Evolutionary conservation across 1,140 invertebrate genomes (phyloP), one percentile per base, ranked within the genome.

Genomic region (Lepidurus packardi): DNA sequence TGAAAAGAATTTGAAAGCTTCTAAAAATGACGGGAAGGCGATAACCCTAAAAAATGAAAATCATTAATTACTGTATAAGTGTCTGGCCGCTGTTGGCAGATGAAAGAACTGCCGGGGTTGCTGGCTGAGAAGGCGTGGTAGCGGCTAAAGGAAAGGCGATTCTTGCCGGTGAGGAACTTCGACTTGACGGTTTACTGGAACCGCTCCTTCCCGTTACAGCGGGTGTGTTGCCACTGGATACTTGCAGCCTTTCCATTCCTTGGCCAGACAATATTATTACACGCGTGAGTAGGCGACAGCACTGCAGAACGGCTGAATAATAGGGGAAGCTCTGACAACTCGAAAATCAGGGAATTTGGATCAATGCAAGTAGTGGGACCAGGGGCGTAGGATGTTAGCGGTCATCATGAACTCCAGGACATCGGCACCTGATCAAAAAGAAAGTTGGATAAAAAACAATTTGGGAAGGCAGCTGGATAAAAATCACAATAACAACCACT

Each of bases 321-420:
- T 47, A 65, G 16, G 53, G 53, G 34, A 34, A 34, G 34, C 34
- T 34, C 34, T 34, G 34, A 34, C 34, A 34, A 34, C 34, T 34
- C 53, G 21, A n/a, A 65, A 21, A 65, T 21, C 16, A 65, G 53
- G 16, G 53, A 21, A 21, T 65, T 65, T 21, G 53, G 53, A 65
- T 65, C 53, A 65, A 65, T 65, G 53, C 53, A 65, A 65, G 53
- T 65, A 65, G 53, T 21, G 53, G 53, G 53, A 65, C 53, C 53
- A 65, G 21, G 21, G 53, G 53, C 53, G 21, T 13, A 9, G 53
- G 13, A 65, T 21, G 16, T 65, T 65, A 65, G 21, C 53, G 53
- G 53, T 21, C 21, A 65, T 65, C 53, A 65, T 1, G 53, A 21
- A 65, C 8, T n/a, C 53, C 53, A 21, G 53, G 21, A 65, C 53